A percentile compares a stretch with the other conserved stretches of the same genome.
phyloP scores from a whole-genome alignment of 2,888 invertebrate genomes.

The Drosophila koepferae region DNA sequence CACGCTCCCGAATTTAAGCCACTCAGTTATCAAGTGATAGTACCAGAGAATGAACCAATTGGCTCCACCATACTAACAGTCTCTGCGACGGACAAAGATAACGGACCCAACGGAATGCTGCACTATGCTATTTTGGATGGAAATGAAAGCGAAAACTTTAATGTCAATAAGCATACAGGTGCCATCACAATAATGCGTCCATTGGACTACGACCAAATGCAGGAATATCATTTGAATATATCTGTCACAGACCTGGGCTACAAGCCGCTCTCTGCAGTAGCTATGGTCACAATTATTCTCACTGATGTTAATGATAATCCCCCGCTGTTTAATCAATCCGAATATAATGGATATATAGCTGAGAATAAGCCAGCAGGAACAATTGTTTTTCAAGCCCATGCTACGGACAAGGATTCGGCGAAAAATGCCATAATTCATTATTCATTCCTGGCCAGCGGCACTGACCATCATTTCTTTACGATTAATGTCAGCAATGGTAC shows the following conservation, averaged over 20 bases:
- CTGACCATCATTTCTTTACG: constrained; percentile 90
- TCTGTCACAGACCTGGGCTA: constrained; percentile 95
- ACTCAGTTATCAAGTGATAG: constrained; percentile 94
- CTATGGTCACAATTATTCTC: constrained; percentile 93
- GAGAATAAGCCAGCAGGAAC: constrained; percentile 93
- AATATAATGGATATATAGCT: constrained; percentile 91
- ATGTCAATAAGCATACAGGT: constrained; percentile 91
- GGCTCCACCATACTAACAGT: constrained; percentile 94
- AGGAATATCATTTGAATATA: constrained; percentile 94
- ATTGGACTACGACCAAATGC: constrained; percentile 94
- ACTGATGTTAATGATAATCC: constrained; percentile 98
- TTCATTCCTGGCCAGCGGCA: constrained; percentile 90
- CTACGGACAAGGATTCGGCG: constrained; percentile 94
- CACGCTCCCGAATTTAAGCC: constrained; percentile 93
- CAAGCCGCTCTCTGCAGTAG: constrained; percentile 90
- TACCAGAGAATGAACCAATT: constrained; percentile 95
- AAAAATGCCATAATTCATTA: constrained; percentile 95
- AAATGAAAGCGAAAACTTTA: constrained; percentile 92
- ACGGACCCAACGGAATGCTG: constrained; percentile 95
- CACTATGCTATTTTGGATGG: constrained; percentile 93
- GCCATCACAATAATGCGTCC: constrained; percentile 91
- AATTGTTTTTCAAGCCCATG: constrained; percentile 90
- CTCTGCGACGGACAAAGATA: constrained; percentile 93
- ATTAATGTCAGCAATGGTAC: constrained; percentile 92
- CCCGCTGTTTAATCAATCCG: constrained; percentile 92